These are phyloP conservation scores for Idaea dimidiata DNA, from an alignment of 2,888 invertebrate genomes.

Conservation along the genomic window DNA sequence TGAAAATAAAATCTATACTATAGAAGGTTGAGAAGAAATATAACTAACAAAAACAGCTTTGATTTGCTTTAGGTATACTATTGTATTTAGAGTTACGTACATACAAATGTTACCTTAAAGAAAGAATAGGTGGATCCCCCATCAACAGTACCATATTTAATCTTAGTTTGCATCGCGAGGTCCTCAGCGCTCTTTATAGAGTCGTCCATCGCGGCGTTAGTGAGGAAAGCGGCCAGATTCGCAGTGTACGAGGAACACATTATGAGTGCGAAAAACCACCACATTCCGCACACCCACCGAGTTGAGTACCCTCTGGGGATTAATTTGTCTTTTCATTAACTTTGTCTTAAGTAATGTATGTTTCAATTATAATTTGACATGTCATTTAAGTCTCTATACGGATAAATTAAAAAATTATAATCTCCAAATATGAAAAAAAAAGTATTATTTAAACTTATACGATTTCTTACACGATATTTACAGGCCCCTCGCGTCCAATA, in stretches of 20 bases:
- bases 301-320: slow-evolving; percentile 91
- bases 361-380: no score
- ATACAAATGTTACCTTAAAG: slow-evolving; percentile 84
- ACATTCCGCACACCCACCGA: slow-evolving; percentile 94
- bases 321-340: slow-evolving; percentile 4
- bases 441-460: no score
- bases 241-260: slow-evolving; percentile 98
- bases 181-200: slow-evolving; percentile 96
- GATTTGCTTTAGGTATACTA: no score
- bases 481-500: no score
- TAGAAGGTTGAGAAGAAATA: no score
- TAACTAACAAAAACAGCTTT: no score
- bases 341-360: background rate
- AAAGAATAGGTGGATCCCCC: slow-evolving; percentile 95
- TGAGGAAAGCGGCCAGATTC: slow-evolving; percentile 95
- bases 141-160: slow-evolving; percentile 95
- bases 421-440: no score
- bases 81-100: no score
- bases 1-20: no score
- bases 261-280: slow-evolving; percentile 97
- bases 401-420: no score
- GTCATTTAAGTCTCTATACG: no score
- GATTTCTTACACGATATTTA: no score
- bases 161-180: slow-evolving; percentile 95
- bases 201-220: slow-evolving; percentile 93